phyloP scores from a whole-genome alignment of 2,888 invertebrate genomes.

The Drosophila mayaguana region DNA sequence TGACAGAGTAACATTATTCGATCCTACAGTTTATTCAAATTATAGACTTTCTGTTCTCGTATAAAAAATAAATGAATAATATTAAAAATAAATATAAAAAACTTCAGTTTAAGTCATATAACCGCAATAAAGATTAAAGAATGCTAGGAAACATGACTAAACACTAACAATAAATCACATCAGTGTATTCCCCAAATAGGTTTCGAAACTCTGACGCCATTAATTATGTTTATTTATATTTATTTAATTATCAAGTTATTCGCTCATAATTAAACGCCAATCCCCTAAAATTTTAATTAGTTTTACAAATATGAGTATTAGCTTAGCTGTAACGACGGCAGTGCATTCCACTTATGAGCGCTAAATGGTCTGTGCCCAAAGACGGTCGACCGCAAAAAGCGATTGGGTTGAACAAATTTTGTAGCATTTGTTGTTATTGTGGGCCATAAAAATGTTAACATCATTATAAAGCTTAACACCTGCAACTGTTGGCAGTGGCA shows the following conservation, averaged over 20 bases:
- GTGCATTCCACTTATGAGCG: slow-evolving; percentile 39
- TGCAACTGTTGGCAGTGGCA: slow-evolving; percentile 51
- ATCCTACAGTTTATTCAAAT: too few species aligned
- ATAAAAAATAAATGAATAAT: too few species aligned
- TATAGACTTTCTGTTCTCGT: too few species aligned
- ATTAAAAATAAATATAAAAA: too few species aligned
- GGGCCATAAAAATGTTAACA: slow-evolving; percentile 76
- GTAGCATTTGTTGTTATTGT: slow-evolving; percentile 66
- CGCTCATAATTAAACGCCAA: slow-evolving; percentile 40
- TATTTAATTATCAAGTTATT: slow-evolving; percentile 45
- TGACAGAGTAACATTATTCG: too few species aligned
- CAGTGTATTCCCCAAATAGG: too few species aligned
- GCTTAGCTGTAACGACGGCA: slow-evolving; percentile 18
- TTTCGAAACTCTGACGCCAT: too few species aligned
- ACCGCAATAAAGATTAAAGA: too few species aligned
- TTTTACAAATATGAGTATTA: slow-evolving; percentile 45
- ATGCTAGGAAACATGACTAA: too few species aligned
- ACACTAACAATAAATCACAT: too few species aligned
- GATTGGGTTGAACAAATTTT: slow-evolving; percentile 71
- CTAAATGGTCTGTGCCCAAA: slow-evolving; percentile 49
- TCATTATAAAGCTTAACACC: slow-evolving; percentile 78
- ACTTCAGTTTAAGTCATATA: too few species aligned
- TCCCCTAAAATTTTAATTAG: slow-evolving; percentile 61
- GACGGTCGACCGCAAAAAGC: slow-evolving; percentile 57
- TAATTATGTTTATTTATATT: background rate